Evolutionary conservation across 2,888 invertebrate genomes (phyloP).

Genomic region (Aphodius granarius): DNA sequence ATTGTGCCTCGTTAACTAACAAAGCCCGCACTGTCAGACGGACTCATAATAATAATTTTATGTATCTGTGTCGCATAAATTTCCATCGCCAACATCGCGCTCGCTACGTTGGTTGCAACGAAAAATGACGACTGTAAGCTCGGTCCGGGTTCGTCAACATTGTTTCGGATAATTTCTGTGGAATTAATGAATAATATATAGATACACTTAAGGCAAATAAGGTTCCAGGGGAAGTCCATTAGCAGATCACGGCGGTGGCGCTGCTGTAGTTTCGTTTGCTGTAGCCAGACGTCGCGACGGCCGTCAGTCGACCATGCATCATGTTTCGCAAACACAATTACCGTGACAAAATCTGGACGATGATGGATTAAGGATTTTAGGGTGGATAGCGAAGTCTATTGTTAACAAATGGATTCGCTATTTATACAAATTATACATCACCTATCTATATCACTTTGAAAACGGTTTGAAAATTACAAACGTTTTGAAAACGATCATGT

Average conservation of each 20-base stretch:
- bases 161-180: neutral
- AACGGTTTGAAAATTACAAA: too few species aligned
- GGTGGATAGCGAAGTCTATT: neutral
- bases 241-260: slow-evolving; percentile 6
- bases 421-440: slow-evolving; percentile 3
- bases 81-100: slow-evolving; percentile 5
- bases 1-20: neutral
- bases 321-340: slow-evolving; percentile 13
- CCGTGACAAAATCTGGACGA: slow-evolving; percentile 12
- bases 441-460: too few species aligned
- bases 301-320: neutral
- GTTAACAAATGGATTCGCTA: slow-evolving; percentile 9
- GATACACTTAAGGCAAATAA: slow-evolving; percentile 7
- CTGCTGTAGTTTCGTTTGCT: neutral
- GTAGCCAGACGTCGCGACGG: neutral
- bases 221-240: slow-evolving; percentile 1
- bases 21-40: neutral
- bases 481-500: too few species aligned
- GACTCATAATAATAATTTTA: slow-evolving; percentile 18
- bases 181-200: slow-evolving; percentile 15
- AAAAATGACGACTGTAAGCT: neutral
- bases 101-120: neutral
- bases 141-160: neutral
- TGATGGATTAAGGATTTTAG: slow-evolving; percentile 3
- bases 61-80: slow-evolving; percentile 26